Percentiles rank a stretch among this genome's conserved stretches.
These are phyloP conservation scores for Cerceris rybyensis DNA, from an alignment of 2,888 invertebrate genomes.

Conservation along the genomic window DNA sequence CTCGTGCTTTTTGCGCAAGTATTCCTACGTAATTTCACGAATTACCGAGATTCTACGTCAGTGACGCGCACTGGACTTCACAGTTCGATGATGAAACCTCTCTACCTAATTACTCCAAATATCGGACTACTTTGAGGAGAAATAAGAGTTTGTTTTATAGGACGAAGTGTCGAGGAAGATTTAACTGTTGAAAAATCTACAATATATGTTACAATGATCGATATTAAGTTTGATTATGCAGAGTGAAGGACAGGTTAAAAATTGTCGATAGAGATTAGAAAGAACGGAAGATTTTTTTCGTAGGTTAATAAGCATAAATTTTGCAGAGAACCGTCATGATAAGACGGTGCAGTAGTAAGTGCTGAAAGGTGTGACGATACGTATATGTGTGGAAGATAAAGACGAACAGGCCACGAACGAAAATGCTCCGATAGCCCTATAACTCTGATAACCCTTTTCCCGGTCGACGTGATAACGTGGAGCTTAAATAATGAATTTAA, in stretches of 20 bases:
- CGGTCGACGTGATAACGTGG: conserved; percentile 45
- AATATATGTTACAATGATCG: too few species aligned
- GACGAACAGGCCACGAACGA: conserved; percentile 16
- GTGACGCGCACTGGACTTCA: conserved; percentile 14
- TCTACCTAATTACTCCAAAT: conserved; percentile 30
- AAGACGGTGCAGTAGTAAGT: neutral
- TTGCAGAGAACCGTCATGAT: neutral
- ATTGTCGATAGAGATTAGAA: too few species aligned
- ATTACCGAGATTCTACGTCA: conserved; percentile 45
- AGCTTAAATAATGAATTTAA: conserved; percentile 58
- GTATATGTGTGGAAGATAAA: conserved; percentile 18
- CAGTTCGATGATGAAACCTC: conserved; percentile 55
- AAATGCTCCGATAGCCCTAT: conserved; percentile 50
- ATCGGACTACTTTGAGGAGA: too few species aligned
- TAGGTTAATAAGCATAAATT: too few species aligned
- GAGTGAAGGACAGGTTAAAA: too few species aligned
- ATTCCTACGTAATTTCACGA: conserved; percentile 7
- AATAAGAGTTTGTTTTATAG: too few species aligned
- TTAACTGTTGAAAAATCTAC: too few species aligned
- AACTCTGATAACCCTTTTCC: conserved; percentile 62
- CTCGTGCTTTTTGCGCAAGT: conserved; percentile 18
- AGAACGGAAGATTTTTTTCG: too few species aligned
- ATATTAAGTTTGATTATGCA: too few species aligned
- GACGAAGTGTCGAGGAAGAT: too few species aligned
- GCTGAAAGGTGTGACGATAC: conserved; percentile 21